These are phyloP conservation scores for Ormyrus rosae DNA, from an alignment of 2,888 invertebrate species.

Conservation along the genomic window DNA sequence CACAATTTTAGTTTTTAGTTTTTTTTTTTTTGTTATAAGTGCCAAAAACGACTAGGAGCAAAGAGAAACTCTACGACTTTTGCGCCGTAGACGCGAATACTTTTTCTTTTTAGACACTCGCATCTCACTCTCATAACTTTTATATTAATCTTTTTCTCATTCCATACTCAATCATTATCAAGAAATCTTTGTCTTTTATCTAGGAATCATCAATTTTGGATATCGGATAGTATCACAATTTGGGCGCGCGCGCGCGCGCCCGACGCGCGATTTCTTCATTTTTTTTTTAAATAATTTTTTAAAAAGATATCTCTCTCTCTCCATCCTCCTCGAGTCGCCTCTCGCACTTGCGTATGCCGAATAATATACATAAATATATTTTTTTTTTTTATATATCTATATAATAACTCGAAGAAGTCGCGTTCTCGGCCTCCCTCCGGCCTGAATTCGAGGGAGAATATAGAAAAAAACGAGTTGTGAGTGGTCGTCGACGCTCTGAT, in stretches of 20 bases:
- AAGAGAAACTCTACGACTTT: constrained; percentile 49
- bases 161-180: constrained; percentile 38
- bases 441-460: constrained; percentile 10
- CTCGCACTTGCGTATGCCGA: constrained; percentile 50
- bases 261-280: constrained; percentile 27
- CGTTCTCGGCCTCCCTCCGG: not conserved
- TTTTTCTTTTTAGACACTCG: constrained; percentile 17
- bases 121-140: constrained; percentile 19
- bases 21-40: constrained; percentile 37
- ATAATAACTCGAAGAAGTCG: constrained; percentile 44
- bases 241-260: constrained; percentile 10
- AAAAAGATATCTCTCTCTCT: constrained; percentile 45
- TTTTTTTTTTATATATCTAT: constrained; percentile 25
- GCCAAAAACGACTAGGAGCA: constrained; percentile 57
- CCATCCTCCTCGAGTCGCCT: constrained; percentile 46
- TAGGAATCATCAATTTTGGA: constrained; percentile 58
- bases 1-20: constrained; percentile 20
- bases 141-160: constrained; percentile 37
- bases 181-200: constrained; percentile 56
- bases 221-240: constrained; percentile 59
- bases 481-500: constrained; percentile 53
- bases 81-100: constrained; percentile 26
- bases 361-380: constrained; percentile 55
- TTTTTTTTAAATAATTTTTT: constrained; percentile 24
- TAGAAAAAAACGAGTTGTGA: constrained; percentile 37